These are phyloP conservation scores for Drosophila leonis DNA, from an alignment of 2,888 invertebrate genomes.

Conservation along the genomic window DNA sequence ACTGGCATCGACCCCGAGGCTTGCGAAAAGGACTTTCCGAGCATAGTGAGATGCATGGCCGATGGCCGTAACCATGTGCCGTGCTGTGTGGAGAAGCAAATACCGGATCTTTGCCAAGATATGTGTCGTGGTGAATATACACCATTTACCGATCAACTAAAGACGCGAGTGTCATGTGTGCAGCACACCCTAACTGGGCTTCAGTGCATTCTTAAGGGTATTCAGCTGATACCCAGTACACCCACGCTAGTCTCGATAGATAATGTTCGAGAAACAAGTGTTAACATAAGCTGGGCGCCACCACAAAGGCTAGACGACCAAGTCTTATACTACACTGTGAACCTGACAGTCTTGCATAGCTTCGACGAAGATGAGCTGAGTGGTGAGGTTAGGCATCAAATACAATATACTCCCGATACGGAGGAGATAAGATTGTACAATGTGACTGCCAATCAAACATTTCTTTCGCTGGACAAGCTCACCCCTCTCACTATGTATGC, in stretches of 20 bases:
- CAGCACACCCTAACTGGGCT: slow-evolving; percentile 93
- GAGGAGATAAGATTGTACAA: slow-evolving; percentile 73
- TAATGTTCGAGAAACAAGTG: slow-evolving; percentile 89
- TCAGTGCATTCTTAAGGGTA: slow-evolving; percentile 93
- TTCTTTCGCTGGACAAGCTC: slow-evolving; percentile 88
- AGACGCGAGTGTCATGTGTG: slow-evolving; percentile 94
- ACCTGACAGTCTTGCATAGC: slow-evolving; percentile 89
- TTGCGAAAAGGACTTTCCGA: slow-evolving; percentile 92
- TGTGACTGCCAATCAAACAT: slow-evolving; percentile 88
- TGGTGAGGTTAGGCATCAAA: slow-evolving; percentile 54
- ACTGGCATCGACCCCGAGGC: slow-evolving; percentile 93
- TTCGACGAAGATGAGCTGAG: slow-evolving; percentile 87
- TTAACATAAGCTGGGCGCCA: slow-evolving; percentile 90
- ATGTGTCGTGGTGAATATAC: slow-evolving; percentile 94
- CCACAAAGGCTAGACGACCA: slow-evolving; percentile 89
- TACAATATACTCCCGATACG: slow-evolving; percentile 34
- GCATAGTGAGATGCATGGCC: slow-evolving; percentile 92
- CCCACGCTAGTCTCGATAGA: slow-evolving; percentile 91
- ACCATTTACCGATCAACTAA: slow-evolving; percentile 92
- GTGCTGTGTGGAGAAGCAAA: slow-evolving; percentile 92
- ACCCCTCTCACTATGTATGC: slow-evolving; percentile 94
- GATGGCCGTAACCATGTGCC: slow-evolving; percentile 94
- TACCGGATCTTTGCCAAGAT: slow-evolving; percentile 94
- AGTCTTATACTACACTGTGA: slow-evolving; percentile 89
- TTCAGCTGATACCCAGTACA: slow-evolving; percentile 89